Percentiles rank a stretch among this genome's conserved stretches.
phyloP scores from a whole-genome alignment of 2,888 invertebrate genomes.

The Drosophila mettleri region DNA sequence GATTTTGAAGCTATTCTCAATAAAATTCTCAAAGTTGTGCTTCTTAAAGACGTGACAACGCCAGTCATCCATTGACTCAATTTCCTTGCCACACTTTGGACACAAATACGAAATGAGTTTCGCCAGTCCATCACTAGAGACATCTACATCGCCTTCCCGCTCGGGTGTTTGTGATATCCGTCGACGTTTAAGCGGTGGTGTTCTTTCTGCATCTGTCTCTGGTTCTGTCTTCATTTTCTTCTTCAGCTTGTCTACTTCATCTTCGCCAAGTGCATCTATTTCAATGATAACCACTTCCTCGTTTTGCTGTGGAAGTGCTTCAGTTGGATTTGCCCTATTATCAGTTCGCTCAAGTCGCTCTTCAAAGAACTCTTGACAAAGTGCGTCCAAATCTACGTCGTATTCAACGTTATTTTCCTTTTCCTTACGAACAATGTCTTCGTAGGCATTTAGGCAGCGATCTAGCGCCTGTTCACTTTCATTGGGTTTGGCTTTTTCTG shows the following conservation, averaged over 20 bases:
- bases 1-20: constrained; percentile 73
- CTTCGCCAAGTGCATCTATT: constrained; percentile 69
- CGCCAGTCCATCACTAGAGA: constrained; percentile 31
- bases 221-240: constrained; percentile 53
- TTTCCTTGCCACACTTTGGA: constrained; percentile 77
- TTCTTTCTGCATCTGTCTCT: constrained; percentile 3
- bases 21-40: constrained; percentile 74
- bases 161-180: constrained; percentile 30
- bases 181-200: constrained; percentile 42
- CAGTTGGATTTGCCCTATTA: neutral
- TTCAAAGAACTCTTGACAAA: constrained; percentile 73
- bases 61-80: constrained; percentile 68
- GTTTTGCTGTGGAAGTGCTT: neutral
- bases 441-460: constrained; percentile 75
- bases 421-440: constrained; percentile 70
- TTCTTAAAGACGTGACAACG: constrained; percentile 76
- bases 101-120: constrained; percentile 75
- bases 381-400: constrained; percentile 47
- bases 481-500: constrained; percentile 26
- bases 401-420: constrained; percentile 16
- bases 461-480: constrained; percentile 73
- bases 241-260: constrained; percentile 63
- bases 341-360: constrained; percentile 19
- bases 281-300: constrained; percentile 70
- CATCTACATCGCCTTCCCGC: constrained; percentile 38